phyloP scores from a whole-genome alignment of 1,140 invertebrate genomes.

The Sitodiplosis mosellana region DNA sequence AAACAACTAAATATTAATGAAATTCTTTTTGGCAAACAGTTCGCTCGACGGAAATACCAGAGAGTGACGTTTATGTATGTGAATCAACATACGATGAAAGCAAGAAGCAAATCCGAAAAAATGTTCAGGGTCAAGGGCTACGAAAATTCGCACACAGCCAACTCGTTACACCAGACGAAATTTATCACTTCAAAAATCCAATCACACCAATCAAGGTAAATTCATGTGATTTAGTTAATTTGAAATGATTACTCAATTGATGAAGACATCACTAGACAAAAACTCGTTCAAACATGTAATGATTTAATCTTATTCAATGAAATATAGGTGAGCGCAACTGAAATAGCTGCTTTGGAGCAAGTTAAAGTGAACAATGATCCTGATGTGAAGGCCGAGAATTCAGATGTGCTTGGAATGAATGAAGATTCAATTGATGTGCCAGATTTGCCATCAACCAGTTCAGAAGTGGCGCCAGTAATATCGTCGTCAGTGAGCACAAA shows the following conservation, averaged over 20 bases:
- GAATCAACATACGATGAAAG: conserved; percentile 85
- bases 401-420: conserved; percentile 36
- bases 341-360: background rate
- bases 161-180: conserved; percentile 79
- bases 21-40: conserved; percentile 31
- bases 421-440: conserved; percentile 49
- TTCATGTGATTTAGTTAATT: no score
- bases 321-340: background rate
- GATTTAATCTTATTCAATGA: no score
- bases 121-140: conserved; percentile 45
- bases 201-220: conserved; percentile 55
- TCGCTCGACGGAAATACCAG: conserved; percentile 83
- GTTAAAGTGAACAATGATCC: conserved; percentile 1
- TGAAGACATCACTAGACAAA: no score
- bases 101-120: conserved; percentile 57
- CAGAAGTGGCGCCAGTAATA: conserved; percentile 33
- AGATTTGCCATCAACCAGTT: conserved; percentile 52
- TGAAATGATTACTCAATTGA: no score
- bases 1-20: background rate
- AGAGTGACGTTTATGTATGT: conserved; percentile 84
- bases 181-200: conserved; percentile 68
- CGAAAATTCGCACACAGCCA: conserved; percentile 70
- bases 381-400: conserved; percentile 20
- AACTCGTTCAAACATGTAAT: no score
- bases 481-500: conserved; percentile 26